Evolutionary conservation across 2,888 invertebrate genomes (phyloP), one percentile per base, ranked within the genome.

Genomic region (Miltochrista miniata): DNA sequence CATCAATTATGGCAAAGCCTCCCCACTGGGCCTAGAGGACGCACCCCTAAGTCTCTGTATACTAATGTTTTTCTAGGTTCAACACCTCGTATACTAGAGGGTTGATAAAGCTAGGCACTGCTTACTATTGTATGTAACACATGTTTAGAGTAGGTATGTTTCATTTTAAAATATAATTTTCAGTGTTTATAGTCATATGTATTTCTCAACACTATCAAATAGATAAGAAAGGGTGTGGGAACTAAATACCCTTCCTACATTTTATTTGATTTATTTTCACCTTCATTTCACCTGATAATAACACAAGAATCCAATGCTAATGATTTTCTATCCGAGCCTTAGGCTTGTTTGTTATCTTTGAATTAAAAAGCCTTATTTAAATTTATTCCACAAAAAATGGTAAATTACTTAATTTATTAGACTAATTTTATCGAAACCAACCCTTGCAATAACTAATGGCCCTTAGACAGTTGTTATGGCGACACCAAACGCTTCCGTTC

Each of bases 1-100:
- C 90, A 90, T 91, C 88, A 87, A 91, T 91, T 91, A 91, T 86
- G 84, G 85, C 78, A 74, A 74, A 87, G 79, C 83, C 82, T 79
- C 87, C 87, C 83, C 50, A 43, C 42, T 30, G 51, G 53, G 62
- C n/a, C 38, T 15, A 54, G 50, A 60, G 76, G 59, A 68, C 74
- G 75, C 77, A 79, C 78, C 81, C 81, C 74, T 70, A 73, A 69
- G 67, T 62, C n/a, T 67, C 62, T 49, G 55, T 51, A 53, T 15
- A 14, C 31, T 49, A 41, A 52, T 39, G 45, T 48, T 43, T 24
- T 24, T 51, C 45, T 46, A 51, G 49, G 38, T 50, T 57, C 53
- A 41, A 49, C 54, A 54, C 54, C 50, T 43, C 31, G 15, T 24
- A 14, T 39, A 50, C 42, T 29, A 24, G 43, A 30, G 36, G 10